Base-by-base conservation (phyloP, 2,113 vertebrate genomes). In the Burhinus bistriatus region DNA sequence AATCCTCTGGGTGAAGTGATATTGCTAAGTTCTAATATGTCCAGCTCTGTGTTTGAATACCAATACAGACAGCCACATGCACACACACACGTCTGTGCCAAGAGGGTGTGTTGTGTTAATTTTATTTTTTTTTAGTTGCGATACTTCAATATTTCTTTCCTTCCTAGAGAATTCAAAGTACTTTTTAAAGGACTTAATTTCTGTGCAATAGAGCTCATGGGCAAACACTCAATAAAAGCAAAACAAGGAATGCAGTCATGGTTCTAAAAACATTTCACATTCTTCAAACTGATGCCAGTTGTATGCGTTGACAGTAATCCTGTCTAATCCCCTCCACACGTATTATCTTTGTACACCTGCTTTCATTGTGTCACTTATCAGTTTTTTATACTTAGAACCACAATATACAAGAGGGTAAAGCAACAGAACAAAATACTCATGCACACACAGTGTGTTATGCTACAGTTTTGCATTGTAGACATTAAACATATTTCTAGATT, bases 341-440 rank as follows among this genome's bases (percentile, higher is more conserved):
- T 64, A 61, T 88, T 93, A 69, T 90, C 92, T 93, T 79, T 85
- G 83, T 93, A 88, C 78, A 96, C 95, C 95, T 96, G 87, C 89
- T 91, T 83, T 72, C 71, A 69, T 76, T 93, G 76, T 89, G 86
- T 91, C 69, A 30, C 34, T 88, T 90, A 84, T 9, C 66, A 83
- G 16, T 15, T 86, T 86, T 80, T 83, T 80, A 54, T 51, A 30
- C 73, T 90, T 59, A 47, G 42, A 88, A 72, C 32, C 54, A 68
- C n/a, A 57, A 9, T 42, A 42, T 61, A 20, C 57, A 88, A 62
- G 26, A 57, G 19, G 11, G 13, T 34, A 78, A 83, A 89, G 78
- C 65, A 78, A 27, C 34, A 92, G 59, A 59, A 80, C 36, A 77
- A 93, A 82, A 36, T 27, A 26, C 12, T 12, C 14, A 15, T 26